These are phyloP conservation scores for Eucera pruinosa DNA, from an alignment of 2,888 invertebrate species.

Conservation along the genomic window DNA sequence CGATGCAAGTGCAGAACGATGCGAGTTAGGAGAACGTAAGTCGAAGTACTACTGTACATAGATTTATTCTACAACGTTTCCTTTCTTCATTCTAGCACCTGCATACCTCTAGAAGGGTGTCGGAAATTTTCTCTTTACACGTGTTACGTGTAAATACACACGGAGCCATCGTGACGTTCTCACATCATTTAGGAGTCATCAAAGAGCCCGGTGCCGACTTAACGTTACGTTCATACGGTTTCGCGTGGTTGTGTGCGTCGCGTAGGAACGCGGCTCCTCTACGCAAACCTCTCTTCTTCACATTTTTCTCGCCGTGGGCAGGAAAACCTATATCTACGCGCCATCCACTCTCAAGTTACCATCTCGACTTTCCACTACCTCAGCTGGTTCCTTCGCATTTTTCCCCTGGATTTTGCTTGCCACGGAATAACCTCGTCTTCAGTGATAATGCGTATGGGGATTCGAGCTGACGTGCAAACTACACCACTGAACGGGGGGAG, in stretches of 20 bases:
- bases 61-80: background rate
- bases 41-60: no score
- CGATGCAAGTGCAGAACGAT: no score
- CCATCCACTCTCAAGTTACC: constrained; percentile 64
- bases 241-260: constrained; percentile 10
- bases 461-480: constrained; percentile 46
- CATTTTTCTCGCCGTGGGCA: constrained; percentile 48
- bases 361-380: constrained; percentile 61
- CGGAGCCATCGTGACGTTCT: constrained; percentile 6
- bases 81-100: background rate
- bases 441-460: constrained; percentile 48
- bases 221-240: constrained; percentile 33
- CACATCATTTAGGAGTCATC: constrained; percentile 5
- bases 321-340: constrained; percentile 60
- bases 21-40: no score
- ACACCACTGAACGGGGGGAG: background rate
- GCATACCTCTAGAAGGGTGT: background rate
- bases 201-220: constrained; percentile 5
- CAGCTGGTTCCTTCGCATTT: constrained; percentile 60
- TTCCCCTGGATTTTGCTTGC: constrained; percentile 53
- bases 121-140: background rate
- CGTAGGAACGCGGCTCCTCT: constrained; percentile 26
- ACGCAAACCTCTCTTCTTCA: constrained; percentile 34
- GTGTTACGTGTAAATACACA: background rate
- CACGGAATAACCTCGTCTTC: constrained; percentile 39